Conservation (phyloP, 2,113 vertebrate species). For the Crypturellus undulatus region DNA sequence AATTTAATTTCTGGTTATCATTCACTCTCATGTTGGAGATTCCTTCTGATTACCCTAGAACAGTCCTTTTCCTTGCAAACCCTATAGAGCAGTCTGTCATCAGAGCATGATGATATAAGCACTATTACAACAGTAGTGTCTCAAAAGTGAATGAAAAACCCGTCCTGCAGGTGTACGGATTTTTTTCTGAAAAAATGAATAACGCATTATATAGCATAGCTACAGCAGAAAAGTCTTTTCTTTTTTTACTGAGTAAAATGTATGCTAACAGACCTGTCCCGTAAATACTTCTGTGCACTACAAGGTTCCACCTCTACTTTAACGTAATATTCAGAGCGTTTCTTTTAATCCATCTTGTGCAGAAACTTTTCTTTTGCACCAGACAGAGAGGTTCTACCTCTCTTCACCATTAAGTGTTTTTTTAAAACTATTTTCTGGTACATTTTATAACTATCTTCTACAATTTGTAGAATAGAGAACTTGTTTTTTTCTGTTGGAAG, state of each 20-base stretch:
- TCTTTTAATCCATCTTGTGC: neutral
- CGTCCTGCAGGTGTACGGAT: neutral
- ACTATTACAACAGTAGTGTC: neutral
- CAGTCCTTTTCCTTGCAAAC: neutral
- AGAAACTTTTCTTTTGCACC: neutral
- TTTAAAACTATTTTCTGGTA: neutral
- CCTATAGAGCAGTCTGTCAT: neutral
- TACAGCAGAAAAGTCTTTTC: neutral
- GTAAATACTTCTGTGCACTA: neutral
- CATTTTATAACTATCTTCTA: neutral
- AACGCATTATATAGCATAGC: neutral
- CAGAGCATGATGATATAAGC: neutral
- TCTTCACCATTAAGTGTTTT: neutral
- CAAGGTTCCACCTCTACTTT: neutral
- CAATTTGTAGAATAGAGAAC: neutral
- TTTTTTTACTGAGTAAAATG: neutral
- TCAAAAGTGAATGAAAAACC: neutral
- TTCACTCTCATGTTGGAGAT: neutral
- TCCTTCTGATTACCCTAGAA: neutral
- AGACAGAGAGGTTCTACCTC: neutral
- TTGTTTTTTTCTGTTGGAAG: neutral
- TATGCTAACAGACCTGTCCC: neutral
- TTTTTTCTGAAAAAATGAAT: neutral
- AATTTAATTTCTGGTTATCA: neutral
- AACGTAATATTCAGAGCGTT: neutral